Percentiles rank a stretch among this genome's conserved stretches.
Conservation (phyloP, 2,888 invertebrate species). For the Tyria jacobaeae region DNA sequence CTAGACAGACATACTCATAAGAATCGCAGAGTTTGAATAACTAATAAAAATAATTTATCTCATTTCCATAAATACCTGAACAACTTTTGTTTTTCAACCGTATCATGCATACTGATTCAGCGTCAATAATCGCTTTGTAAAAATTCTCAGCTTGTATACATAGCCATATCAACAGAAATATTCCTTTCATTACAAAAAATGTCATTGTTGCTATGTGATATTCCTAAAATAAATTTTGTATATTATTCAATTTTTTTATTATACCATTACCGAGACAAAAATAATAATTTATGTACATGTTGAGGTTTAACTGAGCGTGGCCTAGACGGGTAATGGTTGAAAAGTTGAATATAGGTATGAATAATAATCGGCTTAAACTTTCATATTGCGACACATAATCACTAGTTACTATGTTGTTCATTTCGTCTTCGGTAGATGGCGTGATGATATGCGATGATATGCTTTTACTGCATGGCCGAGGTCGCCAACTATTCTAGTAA, state of each 20-base stretch:
- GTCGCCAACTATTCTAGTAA: neutral
- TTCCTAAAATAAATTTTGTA: neutral
- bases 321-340: too few relatives aligned
- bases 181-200: neutral
- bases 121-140: neutral
- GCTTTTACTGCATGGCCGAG: too few relatives aligned
- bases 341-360: too few relatives aligned
- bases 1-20: neutral
- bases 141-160: constrained; percentile 1
- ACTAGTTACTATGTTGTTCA: too few relatives aligned
- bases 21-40: neutral
- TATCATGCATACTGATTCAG: neutral
- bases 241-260: too few relatives aligned
- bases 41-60: neutral
- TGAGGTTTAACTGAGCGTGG: too few relatives aligned
- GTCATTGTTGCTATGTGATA: neutral
- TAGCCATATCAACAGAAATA: neutral
- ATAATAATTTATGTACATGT: too few relatives aligned
- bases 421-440: too few relatives aligned
- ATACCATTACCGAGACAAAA: too few relatives aligned
- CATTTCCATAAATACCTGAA: neutral
- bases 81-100: neutral
- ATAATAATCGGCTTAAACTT: too few relatives aligned
- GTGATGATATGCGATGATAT: too few relatives aligned
- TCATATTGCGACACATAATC: too few relatives aligned